Evolutionary conservation across 2,888 invertebrate species (phyloP).

Genomic region (Drosophila nr. fundita): DNA sequence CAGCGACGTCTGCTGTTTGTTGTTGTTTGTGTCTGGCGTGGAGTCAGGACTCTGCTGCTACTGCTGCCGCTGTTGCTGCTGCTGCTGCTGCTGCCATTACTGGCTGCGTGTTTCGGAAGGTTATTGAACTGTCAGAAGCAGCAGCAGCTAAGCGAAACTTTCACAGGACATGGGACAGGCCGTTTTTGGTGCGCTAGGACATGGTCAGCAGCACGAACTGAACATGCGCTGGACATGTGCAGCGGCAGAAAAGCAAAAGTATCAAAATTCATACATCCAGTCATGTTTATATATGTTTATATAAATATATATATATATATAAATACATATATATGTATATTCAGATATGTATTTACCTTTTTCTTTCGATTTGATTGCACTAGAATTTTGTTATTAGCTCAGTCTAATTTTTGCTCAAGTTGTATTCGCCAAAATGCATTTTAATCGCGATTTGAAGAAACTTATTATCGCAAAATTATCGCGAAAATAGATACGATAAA

Average conservation of each 20-base stretch:
- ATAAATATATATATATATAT: neutral
- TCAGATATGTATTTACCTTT: conserved; percentile 26
- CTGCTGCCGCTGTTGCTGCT: conserved; percentile 4
- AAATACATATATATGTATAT: neutral
- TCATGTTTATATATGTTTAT: neutral
- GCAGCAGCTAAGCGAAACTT: conserved; percentile 49
- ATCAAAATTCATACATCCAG: conserved; percentile 5
- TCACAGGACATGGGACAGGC: conserved; percentile 38
- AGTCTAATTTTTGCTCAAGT: conserved; percentile 70
- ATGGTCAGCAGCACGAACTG: conserved; percentile 39
- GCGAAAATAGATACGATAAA: conserved; percentile 83
- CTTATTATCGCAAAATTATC: conserved; percentile 83
- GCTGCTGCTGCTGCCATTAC: conserved; percentile 38
- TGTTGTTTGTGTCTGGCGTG: conserved; percentile 70
- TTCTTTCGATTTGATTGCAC: conserved; percentile 23
- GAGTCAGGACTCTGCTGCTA: conserved; percentile 47
- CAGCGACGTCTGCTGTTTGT: conserved; percentile 37
- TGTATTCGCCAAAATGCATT: conserved; percentile 72
- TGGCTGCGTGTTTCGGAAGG: conserved; percentile 68
- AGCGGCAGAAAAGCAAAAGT: conserved; percentile 57
- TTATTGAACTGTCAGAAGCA: conserved; percentile 73
- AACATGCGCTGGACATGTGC: conserved; percentile 25
- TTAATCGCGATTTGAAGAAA: conserved; percentile 84
- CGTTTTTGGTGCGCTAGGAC: conserved; percentile 56
- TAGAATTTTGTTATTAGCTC: conserved; percentile 28